Percentiles rank a stretch among this genome's conserved stretches.
These are phyloP conservation scores for Cerastoderma edule DNA, from an alignment of 2,888 invertebrate species.

Conservation along the genomic window DNA sequence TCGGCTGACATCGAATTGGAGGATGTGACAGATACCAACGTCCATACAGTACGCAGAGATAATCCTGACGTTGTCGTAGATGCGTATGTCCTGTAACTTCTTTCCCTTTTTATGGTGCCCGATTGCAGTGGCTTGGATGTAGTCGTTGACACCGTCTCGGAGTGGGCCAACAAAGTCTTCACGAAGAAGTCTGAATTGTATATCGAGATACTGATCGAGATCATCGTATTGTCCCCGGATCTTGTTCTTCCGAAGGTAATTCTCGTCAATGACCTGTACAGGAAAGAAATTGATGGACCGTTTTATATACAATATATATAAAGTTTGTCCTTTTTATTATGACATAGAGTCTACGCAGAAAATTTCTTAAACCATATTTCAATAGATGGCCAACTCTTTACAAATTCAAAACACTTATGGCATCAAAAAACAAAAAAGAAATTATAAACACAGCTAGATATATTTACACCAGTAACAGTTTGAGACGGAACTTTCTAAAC, in stretches of 20 bases:
- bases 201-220: conserved; percentile 90
- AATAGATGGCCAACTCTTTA: no score
- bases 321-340: no score
- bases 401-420: no score
- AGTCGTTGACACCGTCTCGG: conserved; percentile 88
- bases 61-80: conserved; percentile 56
- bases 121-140: conserved; percentile 75
- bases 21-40: conserved; percentile 48
- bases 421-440: no score
- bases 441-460: no score
- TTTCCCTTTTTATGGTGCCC: conserved; percentile 28
- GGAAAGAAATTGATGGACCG: not conserved
- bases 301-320: no score
- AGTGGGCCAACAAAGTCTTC: conserved; percentile 93
- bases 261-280: conserved; percentile 53
- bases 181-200: conserved; percentile 90
- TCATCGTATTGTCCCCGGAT: conserved; percentile 87
- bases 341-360: no score
- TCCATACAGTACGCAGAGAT: conserved; percentile 39
- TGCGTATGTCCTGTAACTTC: conserved; percentile 51
- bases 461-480: no score
- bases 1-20: conserved; percentile 55
- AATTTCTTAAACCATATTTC: no score
- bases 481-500: no score
- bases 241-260: conserved; percentile 87